Evolutionary conservation across 2,888 invertebrate genomes (phyloP), one percentile per base, ranked within the genome.

Genomic region (Lithophane socia): DNA sequence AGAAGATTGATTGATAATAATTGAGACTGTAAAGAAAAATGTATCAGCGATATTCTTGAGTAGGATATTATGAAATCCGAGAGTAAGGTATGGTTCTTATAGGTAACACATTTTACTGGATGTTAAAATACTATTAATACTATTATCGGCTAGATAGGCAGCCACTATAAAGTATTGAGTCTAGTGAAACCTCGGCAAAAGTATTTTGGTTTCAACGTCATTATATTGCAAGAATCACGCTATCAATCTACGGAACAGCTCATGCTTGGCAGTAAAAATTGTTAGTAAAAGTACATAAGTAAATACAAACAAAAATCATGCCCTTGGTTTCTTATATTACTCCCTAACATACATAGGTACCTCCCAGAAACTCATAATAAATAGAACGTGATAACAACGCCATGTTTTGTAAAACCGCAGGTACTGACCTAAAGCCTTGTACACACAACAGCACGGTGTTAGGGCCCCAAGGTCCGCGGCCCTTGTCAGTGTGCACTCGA

Each of bases 401-500:
- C 2, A 21, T 42, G 42, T 82, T 61, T 84, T 71, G 65, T 64
- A 65, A 47, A 63, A 65, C 77, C 52, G 54, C 71, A 77, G 67
- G 84, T 84, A 82, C 69, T 77, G 37, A 68, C 44, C 76, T 86
- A 79, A 82, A 79, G 88, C 87, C 85, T 88, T 88, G 88, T 82
- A 64, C 73, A 77, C 64, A 86, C 71, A 80, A 54, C 44, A 61
- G 13, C 60, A 65, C 24, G 21, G 75, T 65, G 65, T 16, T 60
- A 84, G 79, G 80, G 71, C 72, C 66, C 66, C 87, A 88, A 88
- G 87, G 87, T 86, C 80, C 71, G 60, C 24, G 75, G 78, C 84
- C 74, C 82, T 86, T 77, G 88, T 83, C 77, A 52, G 77, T 87
- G 80, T 83, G 87, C 80, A 81, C 80, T 87, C 87, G 88, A 88